A percentile compares a stretch with the other conserved stretches of the same genome.
Conservation (phyloP, 2,888 invertebrate species). For the Cerceris ruficornis region DNA sequence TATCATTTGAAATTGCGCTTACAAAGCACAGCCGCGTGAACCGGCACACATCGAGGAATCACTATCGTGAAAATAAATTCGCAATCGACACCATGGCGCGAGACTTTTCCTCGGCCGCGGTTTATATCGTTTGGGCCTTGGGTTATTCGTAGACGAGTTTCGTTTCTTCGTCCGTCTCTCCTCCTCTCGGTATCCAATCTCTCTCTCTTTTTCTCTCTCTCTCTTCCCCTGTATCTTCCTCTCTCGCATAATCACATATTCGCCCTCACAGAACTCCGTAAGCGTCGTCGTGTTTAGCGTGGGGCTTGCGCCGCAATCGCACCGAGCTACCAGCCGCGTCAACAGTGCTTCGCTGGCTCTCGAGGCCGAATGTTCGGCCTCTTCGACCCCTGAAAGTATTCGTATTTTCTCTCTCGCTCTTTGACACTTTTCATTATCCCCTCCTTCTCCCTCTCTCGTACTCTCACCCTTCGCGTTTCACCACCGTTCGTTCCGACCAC, state of each 20-base stretch:
- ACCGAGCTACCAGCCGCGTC: conserved; percentile 66
- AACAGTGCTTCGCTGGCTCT: conserved; percentile 75
- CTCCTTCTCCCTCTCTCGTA: conserved; percentile 13
- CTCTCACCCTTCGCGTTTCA: neutral
- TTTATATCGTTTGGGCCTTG: conserved; percentile 41
- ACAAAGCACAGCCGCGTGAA: neutral
- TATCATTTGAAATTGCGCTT: too few relatives aligned
- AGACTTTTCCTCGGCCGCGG: conserved; percentile 8
- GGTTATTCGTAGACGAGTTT: conserved; percentile 37
- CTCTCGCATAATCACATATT: conserved; percentile 46
- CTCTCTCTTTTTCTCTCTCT: neutral
- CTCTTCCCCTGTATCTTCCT: conserved; percentile 37
- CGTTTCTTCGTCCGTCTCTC: conserved; percentile 42
- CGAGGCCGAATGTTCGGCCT: conserved; percentile 75
- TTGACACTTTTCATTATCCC: conserved; percentile 12
- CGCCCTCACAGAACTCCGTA: conserved; percentile 40
- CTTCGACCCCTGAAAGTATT: conserved; percentile 58
- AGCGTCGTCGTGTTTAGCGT: conserved; percentile 51
- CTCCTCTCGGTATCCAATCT: conserved; percentile 27
- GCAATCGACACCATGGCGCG: neutral
- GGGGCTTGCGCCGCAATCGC: conserved; percentile 69
- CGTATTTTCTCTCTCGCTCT: conserved; percentile 29
- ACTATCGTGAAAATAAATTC: neutral
- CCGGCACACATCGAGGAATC: neutral
- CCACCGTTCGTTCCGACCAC: conserved; percentile 1